Percentiles rank a stretch among this genome's conserved stretches.
These are phyloP conservation scores for Bradynema listronoti DNA, from an alignment of 1,140 invertebrate genomes.

Conservation along the genomic window DNA sequence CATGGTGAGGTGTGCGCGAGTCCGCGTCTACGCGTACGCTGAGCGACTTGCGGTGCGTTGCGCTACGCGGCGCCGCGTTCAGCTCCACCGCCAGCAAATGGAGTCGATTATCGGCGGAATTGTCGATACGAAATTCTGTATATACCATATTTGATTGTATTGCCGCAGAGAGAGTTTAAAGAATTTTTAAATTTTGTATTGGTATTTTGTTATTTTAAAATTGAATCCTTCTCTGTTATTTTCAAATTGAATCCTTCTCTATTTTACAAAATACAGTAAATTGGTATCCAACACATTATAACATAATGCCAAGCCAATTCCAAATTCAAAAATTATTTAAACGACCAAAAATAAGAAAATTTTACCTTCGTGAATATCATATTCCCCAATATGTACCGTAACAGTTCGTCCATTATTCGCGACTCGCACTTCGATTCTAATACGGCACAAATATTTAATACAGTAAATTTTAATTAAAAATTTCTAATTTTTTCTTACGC, in stretches of 20 bases:
- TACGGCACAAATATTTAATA: neutral
- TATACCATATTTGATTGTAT: too few species aligned
- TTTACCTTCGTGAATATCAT: conserved; percentile 2
- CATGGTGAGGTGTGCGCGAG: neutral
- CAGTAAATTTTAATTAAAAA: neutral
- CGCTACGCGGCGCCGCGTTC: conserved; percentile 13
- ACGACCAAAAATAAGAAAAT: neutral
- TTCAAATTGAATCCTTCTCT: too few species aligned
- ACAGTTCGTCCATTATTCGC: conserved; percentile 7
- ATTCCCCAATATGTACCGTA: neutral
- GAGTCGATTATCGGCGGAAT: conserved; percentile 20
- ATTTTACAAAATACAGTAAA: too few species aligned
- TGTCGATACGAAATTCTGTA: neutral
- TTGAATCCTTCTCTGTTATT: too few species aligned
- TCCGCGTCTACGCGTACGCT: conserved; percentile 6
- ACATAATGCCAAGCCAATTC: too few species aligned
- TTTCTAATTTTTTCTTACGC: neutral
- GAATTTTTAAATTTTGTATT: too few species aligned
- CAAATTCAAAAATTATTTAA: too few species aligned
- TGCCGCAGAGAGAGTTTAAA: too few species aligned
- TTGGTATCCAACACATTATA: too few species aligned
- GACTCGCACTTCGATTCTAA: conserved; percentile 13
- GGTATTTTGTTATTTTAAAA: too few species aligned
- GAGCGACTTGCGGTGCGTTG: neutral
- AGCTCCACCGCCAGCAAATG: conserved; percentile 18